Evolutionary conservation across 2,888 invertebrate genomes (phyloP), one percentile per base, ranked within the genome.

Genomic region (Automeris io): DNA sequence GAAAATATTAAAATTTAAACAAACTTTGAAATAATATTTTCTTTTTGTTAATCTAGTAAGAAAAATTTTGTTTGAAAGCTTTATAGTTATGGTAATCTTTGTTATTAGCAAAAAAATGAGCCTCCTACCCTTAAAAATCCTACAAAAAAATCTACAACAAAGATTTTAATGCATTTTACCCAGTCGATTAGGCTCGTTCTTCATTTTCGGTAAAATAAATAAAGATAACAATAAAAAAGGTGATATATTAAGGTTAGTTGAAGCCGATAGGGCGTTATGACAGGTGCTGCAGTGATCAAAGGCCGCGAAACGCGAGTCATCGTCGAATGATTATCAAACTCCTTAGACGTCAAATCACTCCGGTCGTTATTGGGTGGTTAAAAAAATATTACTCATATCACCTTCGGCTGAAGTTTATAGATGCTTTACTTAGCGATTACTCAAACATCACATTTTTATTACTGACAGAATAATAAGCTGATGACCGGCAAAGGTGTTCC

Each of bases 211-310:
- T 62, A 74, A 71, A 75, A 76, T 74, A 75, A 79, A 79, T 69
- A 75, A 54, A 47, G 56, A 59, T 53, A 56, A 65, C 61, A 64
- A 68, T 66, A 63, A 61, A 56, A 58, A 68, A 57, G 54, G 48
- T 41, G 48, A 56, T 51, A 57, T 61, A 61, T 55, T 53, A 56
- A 29, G 44, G 41, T 54, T 57, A 47, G 69, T 72, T 72, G 69
- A 74, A 61, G 70, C 66, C 70, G 64, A 70, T 68, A 59, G 57
- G 51, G 54, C 60, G 58, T 61, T 75, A 67, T 81, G 80, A 81
- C 78, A 81, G 78, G 80, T 76, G 79, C 79, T 65, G 73, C 45
- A 52, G 54, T 61, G 69, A 69, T 72, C 70, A 74, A 74, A 74
- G 63, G 57, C 43, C 50, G 35, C 44, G 9, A 26, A 24, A 16